These are phyloP conservation scores for Tenthredo notha DNA, from an alignment of 2,888 invertebrate genomes.

Conservation along the genomic window DNA sequence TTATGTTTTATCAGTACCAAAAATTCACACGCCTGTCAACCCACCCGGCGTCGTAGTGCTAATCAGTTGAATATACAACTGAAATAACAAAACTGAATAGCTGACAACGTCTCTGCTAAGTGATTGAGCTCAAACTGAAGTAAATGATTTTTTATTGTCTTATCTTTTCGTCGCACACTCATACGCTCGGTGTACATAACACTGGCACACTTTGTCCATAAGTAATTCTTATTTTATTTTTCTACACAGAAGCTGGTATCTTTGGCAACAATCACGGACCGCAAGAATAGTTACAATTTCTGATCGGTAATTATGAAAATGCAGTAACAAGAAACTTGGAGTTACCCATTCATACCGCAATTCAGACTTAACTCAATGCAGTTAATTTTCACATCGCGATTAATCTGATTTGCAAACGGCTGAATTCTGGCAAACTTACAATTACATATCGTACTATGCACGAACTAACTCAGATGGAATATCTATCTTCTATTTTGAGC, in stretches of 20 bases:
- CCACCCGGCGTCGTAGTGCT: not conserved
- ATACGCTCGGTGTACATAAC: not conserved
- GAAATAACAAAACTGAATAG: not conserved
- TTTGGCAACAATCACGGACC: not conserved
- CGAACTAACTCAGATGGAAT: not conserved
- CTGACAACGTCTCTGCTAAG: slow-evolving; percentile 38
- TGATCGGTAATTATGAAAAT: not conserved
- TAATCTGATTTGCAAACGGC: not conserved
- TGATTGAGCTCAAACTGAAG: slow-evolving; percentile 50
- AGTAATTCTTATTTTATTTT: not conserved
- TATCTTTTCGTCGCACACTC: slow-evolving; percentile 38
- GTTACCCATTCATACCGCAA: not conserved
- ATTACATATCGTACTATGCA: not conserved
- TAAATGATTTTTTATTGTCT: slow-evolving; percentile 31
- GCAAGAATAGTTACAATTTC: not conserved
- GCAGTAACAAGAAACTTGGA: not conserved
- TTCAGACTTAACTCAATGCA: not conserved
- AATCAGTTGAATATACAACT: slow-evolving; percentile 37
- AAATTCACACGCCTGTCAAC: not conserved
- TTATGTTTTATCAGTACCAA: not conserved
- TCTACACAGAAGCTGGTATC: not conserved
- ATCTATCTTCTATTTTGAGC: no score
- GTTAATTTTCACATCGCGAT: not conserved
- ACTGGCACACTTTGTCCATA: not conserved
- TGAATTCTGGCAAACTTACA: not conserved